Conservation (phyloP, 1,140 invertebrate species). For the Drosophila lowei region DNA sequence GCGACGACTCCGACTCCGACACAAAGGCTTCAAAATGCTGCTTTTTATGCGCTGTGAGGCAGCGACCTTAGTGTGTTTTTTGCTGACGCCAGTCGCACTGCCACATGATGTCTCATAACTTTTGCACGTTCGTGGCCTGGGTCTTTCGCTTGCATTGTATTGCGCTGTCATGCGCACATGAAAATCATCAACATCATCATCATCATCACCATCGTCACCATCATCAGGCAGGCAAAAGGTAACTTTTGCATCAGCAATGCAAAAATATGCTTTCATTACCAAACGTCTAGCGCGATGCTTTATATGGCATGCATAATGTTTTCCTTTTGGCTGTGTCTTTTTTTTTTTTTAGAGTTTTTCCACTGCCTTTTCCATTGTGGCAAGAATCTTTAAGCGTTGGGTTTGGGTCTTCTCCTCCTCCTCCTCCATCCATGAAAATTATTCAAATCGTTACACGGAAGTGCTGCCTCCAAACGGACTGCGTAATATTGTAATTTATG, state of each 20-base stretch:
- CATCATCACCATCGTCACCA: conserved; percentile 58
- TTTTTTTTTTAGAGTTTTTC: too few relatives aligned
- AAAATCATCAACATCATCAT: conserved; percentile 66
- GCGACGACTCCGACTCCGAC: too few relatives aligned
- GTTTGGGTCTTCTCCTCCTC: not conserved
- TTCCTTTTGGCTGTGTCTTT: conserved; percentile 28
- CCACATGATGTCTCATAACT: conserved; percentile 59
- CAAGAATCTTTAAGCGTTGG: conserved; percentile 32
- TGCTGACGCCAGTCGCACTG: conserved; percentile 20
- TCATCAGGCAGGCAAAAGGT: conserved; percentile 2
- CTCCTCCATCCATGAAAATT: conserved; percentile 12
- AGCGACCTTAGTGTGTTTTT: conserved; percentile 63
- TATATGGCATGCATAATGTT: conserved; percentile 57
- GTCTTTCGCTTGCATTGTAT: conserved; percentile 79
- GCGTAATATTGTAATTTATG: conserved; percentile 10
- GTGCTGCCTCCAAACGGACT: conserved; percentile 1
- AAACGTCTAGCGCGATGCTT: conserved; percentile 57
- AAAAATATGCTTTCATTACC: conserved; percentile 81
- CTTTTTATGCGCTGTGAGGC: conserved; percentile 56
- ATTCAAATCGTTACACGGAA: conserved; percentile 63
- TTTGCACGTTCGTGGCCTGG: conserved; percentile 74
- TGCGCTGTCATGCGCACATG: conserved; percentile 78
- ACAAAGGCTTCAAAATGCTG: conserved; percentile 63
- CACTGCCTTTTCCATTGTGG: not conserved
- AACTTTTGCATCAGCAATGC: conserved; percentile 48